Percentiles rank a stretch among this genome's conserved stretches.
Conservation (phyloP, 2,888 invertebrate species). For the Podotricha telesiphe region DNA sequence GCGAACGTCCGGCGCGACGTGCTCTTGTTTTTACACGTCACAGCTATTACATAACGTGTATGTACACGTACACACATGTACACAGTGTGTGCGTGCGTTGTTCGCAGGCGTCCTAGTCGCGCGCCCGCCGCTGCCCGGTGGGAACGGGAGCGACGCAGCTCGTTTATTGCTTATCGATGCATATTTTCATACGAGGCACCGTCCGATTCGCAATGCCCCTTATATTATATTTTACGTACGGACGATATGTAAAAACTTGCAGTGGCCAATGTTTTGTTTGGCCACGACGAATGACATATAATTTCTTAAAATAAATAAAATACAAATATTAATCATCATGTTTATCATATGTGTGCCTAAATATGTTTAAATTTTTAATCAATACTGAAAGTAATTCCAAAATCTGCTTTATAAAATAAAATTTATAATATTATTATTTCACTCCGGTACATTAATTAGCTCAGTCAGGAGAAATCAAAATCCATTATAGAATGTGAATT, state of each 20-base stretch:
- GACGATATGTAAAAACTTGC: constrained; percentile 18
- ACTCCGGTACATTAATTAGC: neutral
- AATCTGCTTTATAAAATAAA: neutral
- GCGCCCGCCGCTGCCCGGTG: constrained; percentile 24
- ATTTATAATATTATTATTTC: neutral
- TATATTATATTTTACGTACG: constrained; percentile 29
- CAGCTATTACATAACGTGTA: constrained; percentile 32
- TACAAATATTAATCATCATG: no score
- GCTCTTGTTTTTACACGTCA: constrained; percentile 35
- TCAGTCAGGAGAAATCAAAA: constrained; percentile 1
- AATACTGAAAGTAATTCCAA: neutral
- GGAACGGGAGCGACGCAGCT: constrained; percentile 36
- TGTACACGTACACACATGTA: neutral
- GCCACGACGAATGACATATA: no score
- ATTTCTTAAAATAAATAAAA: no score
- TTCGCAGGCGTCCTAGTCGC: neutral
- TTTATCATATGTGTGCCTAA: no score
- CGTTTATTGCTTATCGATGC: constrained; percentile 34
- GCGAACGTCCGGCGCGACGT: constrained; percentile 37
- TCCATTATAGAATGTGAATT: neutral
- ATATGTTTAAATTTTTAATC: neutral
- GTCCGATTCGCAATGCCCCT: constrained; percentile 11
- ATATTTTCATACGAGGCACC: constrained; percentile 24
- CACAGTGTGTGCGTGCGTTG: neutral
- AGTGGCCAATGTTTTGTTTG: neutral